A percentile compares a stretch with the other conserved stretches of the same genome.
Conservation (phyloP, 2,797 vertebrate species). For the Dryobates pubescens region DNA sequence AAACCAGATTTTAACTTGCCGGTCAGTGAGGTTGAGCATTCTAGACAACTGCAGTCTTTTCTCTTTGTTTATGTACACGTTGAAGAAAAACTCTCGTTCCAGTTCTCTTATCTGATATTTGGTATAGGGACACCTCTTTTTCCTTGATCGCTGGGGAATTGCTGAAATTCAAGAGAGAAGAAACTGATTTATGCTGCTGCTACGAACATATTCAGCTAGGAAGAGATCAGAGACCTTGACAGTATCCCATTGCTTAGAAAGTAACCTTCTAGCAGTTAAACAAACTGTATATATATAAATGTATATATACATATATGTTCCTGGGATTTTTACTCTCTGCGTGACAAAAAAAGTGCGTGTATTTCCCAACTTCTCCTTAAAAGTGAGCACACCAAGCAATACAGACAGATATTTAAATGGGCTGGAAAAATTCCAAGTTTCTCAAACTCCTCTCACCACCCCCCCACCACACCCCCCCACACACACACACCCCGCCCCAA, state of each 20-base stretch:
- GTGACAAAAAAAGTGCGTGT: background rate
- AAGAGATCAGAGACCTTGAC: background rate
- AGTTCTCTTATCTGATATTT: conserved; percentile 99
- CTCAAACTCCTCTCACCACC: conserved; percentile 37
- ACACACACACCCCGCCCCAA: conserved; percentile 21
- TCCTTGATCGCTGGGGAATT: conserved; percentile 92
- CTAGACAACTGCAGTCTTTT: conserved; percentile 96
- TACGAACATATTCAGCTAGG: background rate
- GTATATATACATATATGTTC: background rate
- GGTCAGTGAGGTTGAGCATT: conserved; percentile 97
- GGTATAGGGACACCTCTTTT: conserved; percentile 97
- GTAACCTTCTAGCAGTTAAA: background rate
- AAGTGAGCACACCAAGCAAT: conserved; percentile 27
- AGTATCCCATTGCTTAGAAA: conserved; percentile 2
- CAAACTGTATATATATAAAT: background rate
- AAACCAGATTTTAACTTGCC: conserved; percentile 99
- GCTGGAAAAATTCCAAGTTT: conserved; percentile 75
- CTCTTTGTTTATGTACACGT: conserved; percentile 99
- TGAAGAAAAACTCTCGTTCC: conserved; percentile 99
- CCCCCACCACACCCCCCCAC: background rate
- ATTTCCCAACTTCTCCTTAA: conserved; percentile 47
- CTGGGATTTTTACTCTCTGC: background rate
- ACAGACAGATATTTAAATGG: conserved; percentile 58
- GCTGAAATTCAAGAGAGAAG: conserved; percentile 75
- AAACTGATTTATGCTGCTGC: conserved; percentile 3